Evolutionary conservation across 2,888 invertebrate species (phyloP).

Genomic region (Gymnocheta viridis): DNA sequence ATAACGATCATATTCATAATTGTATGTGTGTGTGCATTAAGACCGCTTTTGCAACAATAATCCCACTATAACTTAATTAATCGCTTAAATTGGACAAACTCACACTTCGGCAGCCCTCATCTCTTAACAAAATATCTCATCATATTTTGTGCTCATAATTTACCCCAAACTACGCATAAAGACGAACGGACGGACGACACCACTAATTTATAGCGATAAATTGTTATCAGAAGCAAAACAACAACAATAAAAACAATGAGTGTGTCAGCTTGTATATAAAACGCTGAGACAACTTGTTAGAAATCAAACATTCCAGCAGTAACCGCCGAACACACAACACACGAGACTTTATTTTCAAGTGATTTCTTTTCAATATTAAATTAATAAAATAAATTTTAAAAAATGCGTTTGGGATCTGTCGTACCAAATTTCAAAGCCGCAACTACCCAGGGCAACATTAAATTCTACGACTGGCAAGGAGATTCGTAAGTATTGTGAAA

Average conservation of each 20-base stretch:
- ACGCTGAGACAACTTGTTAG: too few relatives aligned
- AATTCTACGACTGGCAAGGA: slow-evolving; percentile 90
- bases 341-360: slow-evolving; percentile 10
- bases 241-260: neutral
- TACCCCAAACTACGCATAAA: too few relatives aligned
- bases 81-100: neutral
- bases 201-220: neutral
- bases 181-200: too few relatives aligned
- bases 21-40: too few relatives aligned
- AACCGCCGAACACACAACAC: slow-evolving; percentile 8
- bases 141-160: too few relatives aligned
- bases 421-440: slow-evolving; percentile 90
- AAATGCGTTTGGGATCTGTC: slow-evolving; percentile 87
- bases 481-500: slow-evolving; percentile 85
- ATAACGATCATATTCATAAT: too few relatives aligned
- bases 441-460: slow-evolving; percentile 87
- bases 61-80: too few relatives aligned
- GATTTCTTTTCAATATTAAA: neutral
- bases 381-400: slow-evolving; percentile 9
- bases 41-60: too few relatives aligned
- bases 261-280: neutral
- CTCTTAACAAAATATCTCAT: too few relatives aligned
- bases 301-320: slow-evolving; percentile 30
- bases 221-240: neutral
- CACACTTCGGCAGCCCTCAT: neutral